Evolutionary conservation across 2,888 invertebrate genomes (phyloP).

Genomic region (Clanis bilineata): DNA sequence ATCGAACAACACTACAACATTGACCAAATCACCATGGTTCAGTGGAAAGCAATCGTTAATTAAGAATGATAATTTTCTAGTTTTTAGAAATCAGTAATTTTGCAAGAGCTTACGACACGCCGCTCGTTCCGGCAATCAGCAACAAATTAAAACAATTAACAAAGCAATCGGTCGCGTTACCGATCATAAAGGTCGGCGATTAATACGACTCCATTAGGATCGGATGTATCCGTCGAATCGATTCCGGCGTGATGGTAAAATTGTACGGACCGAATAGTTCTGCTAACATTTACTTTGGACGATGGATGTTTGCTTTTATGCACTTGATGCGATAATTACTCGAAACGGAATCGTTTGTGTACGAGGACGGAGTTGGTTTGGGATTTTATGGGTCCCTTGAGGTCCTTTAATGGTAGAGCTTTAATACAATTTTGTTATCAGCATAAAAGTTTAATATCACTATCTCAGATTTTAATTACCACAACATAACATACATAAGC

Average conservation of each 20-base stretch:
- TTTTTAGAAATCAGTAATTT: slow-evolving; percentile 39
- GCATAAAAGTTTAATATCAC: too few species aligned
- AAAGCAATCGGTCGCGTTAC: slow-evolving; percentile 68
- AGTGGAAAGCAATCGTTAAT: slow-evolving; percentile 18
- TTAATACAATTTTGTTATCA: too few species aligned
- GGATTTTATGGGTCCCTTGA: too few species aligned
- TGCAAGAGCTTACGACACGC: slow-evolving; percentile 33
- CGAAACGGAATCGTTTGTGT: slow-evolving; percentile 61
- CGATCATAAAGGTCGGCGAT: slow-evolving; percentile 75
- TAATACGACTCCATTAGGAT: slow-evolving; percentile 75
- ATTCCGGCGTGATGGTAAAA: slow-evolving; percentile 70
- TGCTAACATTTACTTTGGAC: slow-evolving; percentile 61
- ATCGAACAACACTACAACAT: slow-evolving; percentile 6
- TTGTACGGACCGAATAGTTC: slow-evolving; percentile 53
- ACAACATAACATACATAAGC: too few species aligned
- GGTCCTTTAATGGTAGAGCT: too few species aligned
- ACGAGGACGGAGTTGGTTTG: slow-evolving; percentile 10
- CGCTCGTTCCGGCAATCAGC: slow-evolving; percentile 29
- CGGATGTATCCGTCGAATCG: slow-evolving; percentile 65
- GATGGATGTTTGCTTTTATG: slow-evolving; percentile 64
- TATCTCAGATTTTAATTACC: too few species aligned
- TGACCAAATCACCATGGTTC: slow-evolving; percentile 28
- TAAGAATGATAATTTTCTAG: slow-evolving; percentile 33
- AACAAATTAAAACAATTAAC: slow-evolving; percentile 67
- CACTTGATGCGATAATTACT: slow-evolving; percentile 58